A percentile compares a stretch with the other conserved stretches of the same genome.
Evolutionary conservation across 2,797 vertebrate species (phyloP).

Genomic region (Enteromius paludinosus): DNA sequence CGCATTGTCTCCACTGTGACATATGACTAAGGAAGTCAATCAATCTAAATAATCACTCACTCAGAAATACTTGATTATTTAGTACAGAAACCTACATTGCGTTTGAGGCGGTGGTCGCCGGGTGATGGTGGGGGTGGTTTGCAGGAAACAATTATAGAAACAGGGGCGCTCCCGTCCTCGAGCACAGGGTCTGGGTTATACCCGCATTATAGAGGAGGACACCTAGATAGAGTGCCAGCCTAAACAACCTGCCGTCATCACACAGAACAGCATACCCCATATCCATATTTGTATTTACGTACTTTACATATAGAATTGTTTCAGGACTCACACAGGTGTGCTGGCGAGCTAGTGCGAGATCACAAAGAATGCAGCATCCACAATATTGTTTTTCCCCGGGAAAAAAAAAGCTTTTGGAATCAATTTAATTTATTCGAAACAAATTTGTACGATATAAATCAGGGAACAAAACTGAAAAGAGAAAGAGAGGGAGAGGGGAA

Average conservation of each 20-base stretch:
- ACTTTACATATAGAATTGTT: neutral
- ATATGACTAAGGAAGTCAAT: conserved; percentile 77
- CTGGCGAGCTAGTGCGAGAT: neutral
- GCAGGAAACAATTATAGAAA: conserved; percentile 84
- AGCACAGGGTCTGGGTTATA: conserved; percentile 79
- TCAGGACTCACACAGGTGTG: neutral
- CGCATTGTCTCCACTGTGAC: conserved; percentile 78
- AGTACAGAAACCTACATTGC: conserved; percentile 68
- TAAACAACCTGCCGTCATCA: conserved; percentile 60
- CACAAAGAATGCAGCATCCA: neutral
- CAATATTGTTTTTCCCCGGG: neutral
- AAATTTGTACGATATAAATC: conserved; percentile 28
- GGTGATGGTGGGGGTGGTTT: conserved; percentile 59
- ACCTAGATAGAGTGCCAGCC: conserved; percentile 75
- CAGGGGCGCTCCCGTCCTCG: conserved; percentile 76
- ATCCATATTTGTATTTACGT: neutral
- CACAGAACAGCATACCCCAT: conserved; percentile 16
- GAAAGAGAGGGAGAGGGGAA: neutral
- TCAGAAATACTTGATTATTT: conserved; percentile 78
- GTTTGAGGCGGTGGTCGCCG: conserved; percentile 71
- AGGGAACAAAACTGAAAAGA: neutral
- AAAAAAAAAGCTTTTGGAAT: conserved; percentile 29
- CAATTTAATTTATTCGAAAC: conserved; percentile 37
- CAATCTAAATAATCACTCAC: conserved; percentile 77
- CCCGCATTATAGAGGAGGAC: conserved; percentile 82